Conservation (phyloP, 1,140 invertebrate species). For the Drosophila sechellia region DNA sequence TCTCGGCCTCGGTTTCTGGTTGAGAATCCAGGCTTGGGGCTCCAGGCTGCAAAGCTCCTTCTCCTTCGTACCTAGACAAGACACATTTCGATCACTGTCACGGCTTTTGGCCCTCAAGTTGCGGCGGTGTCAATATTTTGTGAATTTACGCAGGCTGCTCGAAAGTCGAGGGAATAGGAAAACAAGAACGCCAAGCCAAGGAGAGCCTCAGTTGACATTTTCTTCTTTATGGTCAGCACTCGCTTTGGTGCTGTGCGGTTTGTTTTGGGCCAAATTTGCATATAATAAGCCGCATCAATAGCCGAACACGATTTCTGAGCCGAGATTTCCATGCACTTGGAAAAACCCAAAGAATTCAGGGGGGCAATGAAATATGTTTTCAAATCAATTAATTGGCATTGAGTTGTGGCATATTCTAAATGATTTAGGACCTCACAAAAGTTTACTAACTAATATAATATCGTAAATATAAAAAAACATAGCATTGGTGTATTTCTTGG, state of each 20-base stretch:
- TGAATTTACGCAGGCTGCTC: constrained; percentile 79
- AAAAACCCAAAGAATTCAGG: background rate
- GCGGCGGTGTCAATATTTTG: constrained; percentile 81
- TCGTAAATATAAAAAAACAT: too few relatives aligned
- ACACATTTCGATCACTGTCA: constrained; percentile 84
- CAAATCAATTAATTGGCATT: background rate
- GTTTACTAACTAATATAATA: too few relatives aligned
- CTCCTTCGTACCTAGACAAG: constrained; percentile 48
- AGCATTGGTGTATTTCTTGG: too few relatives aligned
- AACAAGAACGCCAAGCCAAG: constrained; percentile 12
- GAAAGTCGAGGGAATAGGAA: constrained; percentile 23
- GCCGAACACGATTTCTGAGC: constrained; percentile 70
- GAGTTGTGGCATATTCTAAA: too few relatives aligned
- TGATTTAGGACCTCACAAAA: too few relatives aligned
- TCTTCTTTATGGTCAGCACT: constrained; percentile 81
- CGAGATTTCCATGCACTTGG: constrained; percentile 59
- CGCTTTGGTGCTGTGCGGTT: constrained; percentile 47
- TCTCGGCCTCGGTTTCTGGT: constrained; percentile 28
- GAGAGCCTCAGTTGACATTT: constrained; percentile 60
- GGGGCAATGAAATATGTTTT: background rate
- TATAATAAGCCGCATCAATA: constrained; percentile 84
- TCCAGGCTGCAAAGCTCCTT: constrained; percentile 6
- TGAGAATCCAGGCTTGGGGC: background rate
- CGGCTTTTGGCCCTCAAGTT: constrained; percentile 54
- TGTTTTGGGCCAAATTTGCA: constrained; percentile 77